These are phyloP conservation scores for Margaritifera margaritifera DNA, from an alignment of 2,888 invertebrate genomes.

Conservation along the genomic window DNA sequence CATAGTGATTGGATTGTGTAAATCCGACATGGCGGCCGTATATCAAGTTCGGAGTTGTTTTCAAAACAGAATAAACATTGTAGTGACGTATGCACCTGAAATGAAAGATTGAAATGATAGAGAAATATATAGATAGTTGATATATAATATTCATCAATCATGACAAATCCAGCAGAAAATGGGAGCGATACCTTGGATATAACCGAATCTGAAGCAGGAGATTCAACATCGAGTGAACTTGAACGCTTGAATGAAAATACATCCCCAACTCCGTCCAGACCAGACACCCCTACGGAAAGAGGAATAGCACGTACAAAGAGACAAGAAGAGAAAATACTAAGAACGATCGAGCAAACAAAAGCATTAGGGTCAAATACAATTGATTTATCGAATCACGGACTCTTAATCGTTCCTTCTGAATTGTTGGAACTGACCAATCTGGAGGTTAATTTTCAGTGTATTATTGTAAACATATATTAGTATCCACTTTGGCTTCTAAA, in stretches of 20 bases:
- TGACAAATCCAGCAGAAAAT: constrained; percentile 30
- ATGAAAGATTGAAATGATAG: background rate
- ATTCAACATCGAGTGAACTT: constrained; percentile 51
- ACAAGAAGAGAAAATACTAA: constrained; percentile 47
- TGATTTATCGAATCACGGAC: constrained; percentile 58
- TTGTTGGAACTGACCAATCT: constrained; percentile 57
- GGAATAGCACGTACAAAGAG: constrained; percentile 53
- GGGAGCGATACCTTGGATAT: constrained; percentile 27
- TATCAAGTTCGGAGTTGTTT: constrained; percentile 2
- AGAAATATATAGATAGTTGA: background rate
- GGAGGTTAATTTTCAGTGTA: constrained; percentile 47
- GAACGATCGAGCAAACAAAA: constrained; percentile 50
- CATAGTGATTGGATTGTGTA: constrained; percentile 50
- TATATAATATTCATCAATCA: constrained; percentile 6
- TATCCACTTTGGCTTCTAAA: no score
- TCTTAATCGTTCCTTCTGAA: constrained; percentile 59
- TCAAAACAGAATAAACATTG: constrained; percentile 1
- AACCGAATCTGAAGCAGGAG: constrained; percentile 35
- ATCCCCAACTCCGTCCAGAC: constrained; percentile 39
- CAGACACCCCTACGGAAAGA: constrained; percentile 46
- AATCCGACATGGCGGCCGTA: constrained; percentile 39
- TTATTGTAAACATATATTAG: no score
- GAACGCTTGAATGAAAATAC: constrained; percentile 35
- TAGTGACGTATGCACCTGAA: constrained; percentile 4
- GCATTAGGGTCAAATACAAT: constrained; percentile 53